Evolutionary conservation across 2,797 vertebrate species (phyloP).

Genomic region (Falco cherrug): DNA sequence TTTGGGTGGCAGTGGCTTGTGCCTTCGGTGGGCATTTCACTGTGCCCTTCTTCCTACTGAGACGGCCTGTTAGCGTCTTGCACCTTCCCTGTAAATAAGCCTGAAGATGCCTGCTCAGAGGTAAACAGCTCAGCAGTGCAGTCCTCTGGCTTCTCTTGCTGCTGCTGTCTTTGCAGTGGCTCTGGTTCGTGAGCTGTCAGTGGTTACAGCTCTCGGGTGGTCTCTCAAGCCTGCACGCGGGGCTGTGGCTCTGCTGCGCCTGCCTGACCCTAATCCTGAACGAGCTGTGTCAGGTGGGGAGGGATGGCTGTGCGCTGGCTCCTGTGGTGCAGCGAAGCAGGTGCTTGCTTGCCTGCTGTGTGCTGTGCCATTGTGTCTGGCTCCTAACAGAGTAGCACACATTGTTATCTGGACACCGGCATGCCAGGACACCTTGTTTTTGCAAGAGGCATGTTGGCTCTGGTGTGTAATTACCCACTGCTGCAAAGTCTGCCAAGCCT

Average conservation of each 20-base stretch:
- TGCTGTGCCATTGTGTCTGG: neutral
- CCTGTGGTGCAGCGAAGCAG: neutral
- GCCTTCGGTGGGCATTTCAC: neutral
- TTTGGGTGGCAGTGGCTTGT: neutral
- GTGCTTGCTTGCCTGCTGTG: neutral
- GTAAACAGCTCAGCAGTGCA: neutral
- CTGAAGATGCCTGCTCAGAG: neutral
- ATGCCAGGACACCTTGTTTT: neutral
- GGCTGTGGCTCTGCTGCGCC: neutral
- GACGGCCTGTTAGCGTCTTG: neutral
- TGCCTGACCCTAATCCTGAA: rapidly evolving
- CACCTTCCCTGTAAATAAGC: neutral
- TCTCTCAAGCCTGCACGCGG: rapidly evolving
- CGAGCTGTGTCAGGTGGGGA: rapidly evolving
- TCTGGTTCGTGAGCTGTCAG: neutral
- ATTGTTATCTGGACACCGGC: rapidly evolving
- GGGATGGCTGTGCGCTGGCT: neutral
- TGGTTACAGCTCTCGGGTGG: neutral
- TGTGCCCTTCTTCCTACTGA: neutral
- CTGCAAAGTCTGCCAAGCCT: neutral
- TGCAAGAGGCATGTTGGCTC: rapidly evolving
- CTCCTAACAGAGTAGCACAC: neutral
- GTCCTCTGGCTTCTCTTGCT: neutral
- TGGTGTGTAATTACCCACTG: rapidly evolving
- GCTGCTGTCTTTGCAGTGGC: neutral